phyloP scores from a whole-genome alignment of 2,888 invertebrate species.

The Serrognathus titanus region DNA sequence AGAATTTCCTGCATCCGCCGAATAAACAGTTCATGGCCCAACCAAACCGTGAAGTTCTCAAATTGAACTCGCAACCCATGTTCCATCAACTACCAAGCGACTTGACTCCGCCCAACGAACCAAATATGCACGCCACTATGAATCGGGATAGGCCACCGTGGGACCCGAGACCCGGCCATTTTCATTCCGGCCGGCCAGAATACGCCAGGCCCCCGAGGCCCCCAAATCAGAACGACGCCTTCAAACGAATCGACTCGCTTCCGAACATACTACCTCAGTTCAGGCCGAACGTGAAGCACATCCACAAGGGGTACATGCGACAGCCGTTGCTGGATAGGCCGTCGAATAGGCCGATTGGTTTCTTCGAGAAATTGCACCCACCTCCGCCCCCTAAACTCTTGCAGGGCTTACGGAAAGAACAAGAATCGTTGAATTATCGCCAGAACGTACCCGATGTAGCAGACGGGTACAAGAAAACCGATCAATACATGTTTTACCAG shows the following conservation, averaged over 20 bases:
- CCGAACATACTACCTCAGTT: slow-evolving; percentile 73
- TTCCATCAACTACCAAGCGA: slow-evolving; percentile 49
- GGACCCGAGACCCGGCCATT: slow-evolving; percentile 50
- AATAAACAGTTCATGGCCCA: slow-evolving; percentile 19
- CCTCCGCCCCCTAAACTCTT: slow-evolving; percentile 47
- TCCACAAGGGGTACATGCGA: slow-evolving; percentile 36
- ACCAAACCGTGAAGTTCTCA: slow-evolving; percentile 37
- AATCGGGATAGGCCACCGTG: slow-evolving; percentile 48
- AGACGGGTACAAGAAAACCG: slow-evolving; percentile 23
- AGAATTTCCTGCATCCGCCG: slow-evolving; percentile 26
- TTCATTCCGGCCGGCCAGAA: slow-evolving; percentile 46
- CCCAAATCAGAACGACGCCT: slow-evolving; percentile 39
- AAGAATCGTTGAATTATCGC: slow-evolving; percentile 41
- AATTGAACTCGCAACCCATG: slow-evolving; percentile 46
- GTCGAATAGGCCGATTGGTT: slow-evolving; percentile 46
- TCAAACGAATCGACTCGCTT: slow-evolving; percentile 47
- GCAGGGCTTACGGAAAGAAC: slow-evolving; percentile 51
- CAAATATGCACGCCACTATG: slow-evolving; percentile 27
- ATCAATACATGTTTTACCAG: slow-evolving; percentile 39
- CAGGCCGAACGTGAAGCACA: slow-evolving; percentile 60
- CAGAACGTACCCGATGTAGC: slow-evolving; percentile 23
- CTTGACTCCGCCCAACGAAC: slow-evolving; percentile 48
- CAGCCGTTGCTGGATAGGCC: slow-evolving; percentile 48
- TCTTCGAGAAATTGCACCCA: slow-evolving; percentile 47
- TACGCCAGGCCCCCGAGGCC: slow-evolving; percentile 45